Evolutionary conservation across 2,797 vertebrate species (phyloP).

Genomic region (Pitangus sulphuratus): DNA sequence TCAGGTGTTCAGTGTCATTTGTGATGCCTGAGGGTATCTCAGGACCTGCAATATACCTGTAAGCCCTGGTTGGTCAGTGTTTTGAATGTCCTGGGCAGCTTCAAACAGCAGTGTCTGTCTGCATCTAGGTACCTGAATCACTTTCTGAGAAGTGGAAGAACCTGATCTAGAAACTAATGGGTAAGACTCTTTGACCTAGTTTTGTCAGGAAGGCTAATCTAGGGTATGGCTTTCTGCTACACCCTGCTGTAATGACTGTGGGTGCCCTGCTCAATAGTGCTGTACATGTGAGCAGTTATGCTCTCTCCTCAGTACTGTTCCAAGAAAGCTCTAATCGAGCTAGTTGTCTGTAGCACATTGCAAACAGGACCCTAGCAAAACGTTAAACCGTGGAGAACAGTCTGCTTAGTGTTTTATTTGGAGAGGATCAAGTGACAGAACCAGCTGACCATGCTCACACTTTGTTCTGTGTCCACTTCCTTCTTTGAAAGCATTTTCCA

Average conservation of each 20-base stretch:
- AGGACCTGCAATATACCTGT: neutral
- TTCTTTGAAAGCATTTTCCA: neutral
- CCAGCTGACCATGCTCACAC: neutral
- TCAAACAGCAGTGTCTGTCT: neutral
- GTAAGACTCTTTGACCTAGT: neutral
- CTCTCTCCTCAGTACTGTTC: neutral
- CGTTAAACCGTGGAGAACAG: neutral
- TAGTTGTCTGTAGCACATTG: neutral
- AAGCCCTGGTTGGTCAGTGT: neutral
- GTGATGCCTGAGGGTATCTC: neutral
- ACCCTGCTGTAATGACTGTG: rapidly evolving
- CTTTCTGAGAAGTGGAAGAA: neutral
- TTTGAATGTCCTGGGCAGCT: neutral
- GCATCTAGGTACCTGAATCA: neutral
- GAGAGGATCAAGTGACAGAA: neutral
- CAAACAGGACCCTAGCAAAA: neutral
- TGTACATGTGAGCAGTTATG: rapidly evolving
- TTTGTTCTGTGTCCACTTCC: neutral
- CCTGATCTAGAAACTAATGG: neutral
- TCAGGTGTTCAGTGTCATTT: neutral
- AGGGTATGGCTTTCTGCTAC: neutral
- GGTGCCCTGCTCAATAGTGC: neutral
- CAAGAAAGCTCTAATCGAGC: neutral
- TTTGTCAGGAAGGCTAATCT: neutral
- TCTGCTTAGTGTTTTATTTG: neutral